These are phyloP conservation scores for Tanytarsus gracilentus DNA, from an alignment of 2,888 invertebrate species.

Conservation along the genomic window DNA sequence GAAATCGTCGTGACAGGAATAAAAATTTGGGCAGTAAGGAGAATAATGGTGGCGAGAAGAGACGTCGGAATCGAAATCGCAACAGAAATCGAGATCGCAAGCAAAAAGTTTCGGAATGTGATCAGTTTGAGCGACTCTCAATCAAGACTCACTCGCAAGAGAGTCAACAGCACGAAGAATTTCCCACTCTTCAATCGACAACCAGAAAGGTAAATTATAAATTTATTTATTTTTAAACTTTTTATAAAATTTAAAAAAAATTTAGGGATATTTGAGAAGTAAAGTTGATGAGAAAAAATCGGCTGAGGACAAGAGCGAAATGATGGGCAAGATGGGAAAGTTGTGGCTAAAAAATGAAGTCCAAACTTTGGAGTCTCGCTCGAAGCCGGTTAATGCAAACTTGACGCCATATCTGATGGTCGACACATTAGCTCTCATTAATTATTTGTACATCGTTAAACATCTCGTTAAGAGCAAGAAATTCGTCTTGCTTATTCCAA, in stretches of 20 bases:
- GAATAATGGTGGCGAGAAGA: constrained; percentile 36
- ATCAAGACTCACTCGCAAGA: constrained; percentile 18
- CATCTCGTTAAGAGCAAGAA: constrained; percentile 72
- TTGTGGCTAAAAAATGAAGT: constrained; percentile 85
- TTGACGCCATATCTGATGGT: constrained; percentile 82
- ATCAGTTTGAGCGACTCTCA: background rate
- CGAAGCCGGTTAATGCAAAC: constrained; percentile 42
- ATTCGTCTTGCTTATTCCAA: constrained; percentile 81
- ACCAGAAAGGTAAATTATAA: background rate
- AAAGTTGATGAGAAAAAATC: background rate
- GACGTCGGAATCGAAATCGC: background rate
- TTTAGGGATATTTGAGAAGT: background rate
- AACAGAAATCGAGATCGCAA: constrained; percentile 12
- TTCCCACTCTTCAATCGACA: constrained; percentile 16
- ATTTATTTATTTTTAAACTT: too few species aligned
- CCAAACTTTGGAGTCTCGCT: constrained; percentile 68
- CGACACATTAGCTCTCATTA: constrained; percentile 70
- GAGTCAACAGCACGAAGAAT: constrained; percentile 16
- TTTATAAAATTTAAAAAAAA: background rate
- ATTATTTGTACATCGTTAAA: constrained; percentile 67
- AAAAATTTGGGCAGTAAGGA: constrained; percentile 41
- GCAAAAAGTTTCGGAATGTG: background rate
- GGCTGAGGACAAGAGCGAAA: constrained; percentile 36
- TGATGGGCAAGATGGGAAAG: constrained; percentile 61
- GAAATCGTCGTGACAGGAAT: constrained; percentile 35